Evolutionary conservation across 2,797 vertebrate genomes (phyloP), one percentile per base, ranked within the genome.

Genomic region (Lacerta viridis): DNA sequence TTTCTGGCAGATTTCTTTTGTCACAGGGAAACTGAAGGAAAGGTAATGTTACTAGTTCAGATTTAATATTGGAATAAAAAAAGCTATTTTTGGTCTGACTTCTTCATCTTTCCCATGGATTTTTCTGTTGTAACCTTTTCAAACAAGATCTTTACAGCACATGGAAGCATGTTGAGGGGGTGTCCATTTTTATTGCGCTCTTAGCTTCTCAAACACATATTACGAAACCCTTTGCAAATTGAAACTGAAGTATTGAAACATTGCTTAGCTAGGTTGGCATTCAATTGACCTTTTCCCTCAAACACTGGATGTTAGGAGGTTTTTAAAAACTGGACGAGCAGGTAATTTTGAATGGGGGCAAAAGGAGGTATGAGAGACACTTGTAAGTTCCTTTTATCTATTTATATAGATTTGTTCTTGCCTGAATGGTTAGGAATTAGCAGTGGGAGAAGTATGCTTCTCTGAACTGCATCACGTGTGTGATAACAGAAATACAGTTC

Each of bases 291-390:
- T 84, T 50, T n/a, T 43, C 76, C 77, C 74, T 71, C 41, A 43
- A 66, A 13, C 27, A 41, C 77, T 87, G 87, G 64, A 46, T 76
- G 80, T 94, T 75, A 91, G 72, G 87, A 66, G 33, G 84, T 93
- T 94, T 90, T 87, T 90, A 66, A 94, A 90, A 76, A 88, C 86
- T 91, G 90, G 85, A 88, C 86, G 80, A 72, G 41, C 20, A 41
- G 0, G 84, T 80, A 25, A 36, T 91, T 74, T 0, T 0, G 59
- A 86, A 75, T 0, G 0, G 0, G 88, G 46, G 23, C 33, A 39
- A 87, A 80, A 89, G 87, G 84, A 86, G 36, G 80, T 91, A 94
- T 92, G 69, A 46, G 85, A 95, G 90, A 33, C 92, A 90, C 88
- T 87, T 94, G 89, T 89, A 88, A 84, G 79, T 68, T 46, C 74